Evolutionary conservation across 2,797 vertebrate genomes (phyloP), one percentile per base, ranked within the genome.

Genomic region (Acipenser transmontanus): DNA sequence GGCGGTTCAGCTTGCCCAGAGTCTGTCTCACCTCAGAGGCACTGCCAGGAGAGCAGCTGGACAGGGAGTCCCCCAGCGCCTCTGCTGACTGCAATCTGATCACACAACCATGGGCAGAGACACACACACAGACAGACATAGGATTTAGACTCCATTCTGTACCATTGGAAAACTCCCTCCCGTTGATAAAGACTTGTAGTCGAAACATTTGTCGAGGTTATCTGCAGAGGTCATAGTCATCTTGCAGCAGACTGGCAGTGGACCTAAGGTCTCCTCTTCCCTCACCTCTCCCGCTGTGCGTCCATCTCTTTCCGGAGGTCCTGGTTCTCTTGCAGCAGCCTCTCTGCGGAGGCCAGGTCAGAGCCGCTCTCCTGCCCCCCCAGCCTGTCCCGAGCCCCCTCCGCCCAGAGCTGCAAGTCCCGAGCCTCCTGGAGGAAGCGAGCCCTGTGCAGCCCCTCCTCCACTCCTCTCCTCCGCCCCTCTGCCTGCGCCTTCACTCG

Each of bases 251-350:
- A 52, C 50, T 52, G 8, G 50, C 8, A 52, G 50, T 8, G 8
- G 64, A 2, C 5, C 49, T 69, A 49, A 13, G 68, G n/a, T 11
- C 1, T 48, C 65, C 8, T 12, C 14, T 13, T 17, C 69, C 70
- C 74, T 66, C 73, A 95, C 95, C 92, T 94, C 73, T 84, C 84
- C 74, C 82, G 86, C 59, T 89, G 84, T 68, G 82, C 81, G 9
- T 72, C 81, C 56, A 94, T 91, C 81, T 95, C 93, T 77, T 81
- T 78, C 74, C 79, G 72, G 13, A 95, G 76, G 56, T 92, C 89
- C 66, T 76, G 77, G 67, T 94, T 88, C 6, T 91, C 87, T 63
- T 80, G 81, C 60, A 96, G 83, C 71, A 94, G 71, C 6, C 65
- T 78, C 49, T 89, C 78, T 49, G 91, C 91, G 0, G 93, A 92